A percentile compares a stretch with the other conserved stretches of the same genome.
phyloP scores from a whole-genome alignment of 2,797 vertebrate species.

The Liasis olivaceus region DNA sequence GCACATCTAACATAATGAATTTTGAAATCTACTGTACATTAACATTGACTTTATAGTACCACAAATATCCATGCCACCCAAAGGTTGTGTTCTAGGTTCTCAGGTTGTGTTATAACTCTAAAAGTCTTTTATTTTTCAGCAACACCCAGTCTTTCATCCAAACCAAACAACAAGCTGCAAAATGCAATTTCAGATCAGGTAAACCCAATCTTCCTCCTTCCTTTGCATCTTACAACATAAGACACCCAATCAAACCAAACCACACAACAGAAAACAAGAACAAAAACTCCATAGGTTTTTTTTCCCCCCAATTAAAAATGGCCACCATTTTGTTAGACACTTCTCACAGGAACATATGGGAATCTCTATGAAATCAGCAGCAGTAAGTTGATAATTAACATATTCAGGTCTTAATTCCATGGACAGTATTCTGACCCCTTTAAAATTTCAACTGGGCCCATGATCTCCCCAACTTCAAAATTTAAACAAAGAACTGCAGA shows the following conservation, averaged over 20 bases:
- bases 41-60: background rate
- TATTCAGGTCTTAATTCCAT: background rate
- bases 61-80: background rate
- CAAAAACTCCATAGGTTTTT: background rate
- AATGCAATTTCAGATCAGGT: background rate
- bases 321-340: background rate
- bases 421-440: background rate
- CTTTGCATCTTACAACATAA: background rate
- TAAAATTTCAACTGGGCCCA: background rate
- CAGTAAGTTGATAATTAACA: background rate
- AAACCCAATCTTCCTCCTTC: background rate
- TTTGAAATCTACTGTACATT: background rate
- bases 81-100: background rate
- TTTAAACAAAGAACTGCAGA: no score
- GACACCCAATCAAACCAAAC: background rate
- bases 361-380: background rate
- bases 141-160: background rate
- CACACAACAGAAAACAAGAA: background rate
- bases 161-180: background rate
- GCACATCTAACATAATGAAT: background rate
- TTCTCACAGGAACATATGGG: background rate
- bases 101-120: background rate
- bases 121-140: background rate
- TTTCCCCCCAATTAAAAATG: background rate
- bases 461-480: no score